Evolutionary conservation across 2,797 vertebrate species (phyloP).

Genomic region (Mallotus villosus): DNA sequence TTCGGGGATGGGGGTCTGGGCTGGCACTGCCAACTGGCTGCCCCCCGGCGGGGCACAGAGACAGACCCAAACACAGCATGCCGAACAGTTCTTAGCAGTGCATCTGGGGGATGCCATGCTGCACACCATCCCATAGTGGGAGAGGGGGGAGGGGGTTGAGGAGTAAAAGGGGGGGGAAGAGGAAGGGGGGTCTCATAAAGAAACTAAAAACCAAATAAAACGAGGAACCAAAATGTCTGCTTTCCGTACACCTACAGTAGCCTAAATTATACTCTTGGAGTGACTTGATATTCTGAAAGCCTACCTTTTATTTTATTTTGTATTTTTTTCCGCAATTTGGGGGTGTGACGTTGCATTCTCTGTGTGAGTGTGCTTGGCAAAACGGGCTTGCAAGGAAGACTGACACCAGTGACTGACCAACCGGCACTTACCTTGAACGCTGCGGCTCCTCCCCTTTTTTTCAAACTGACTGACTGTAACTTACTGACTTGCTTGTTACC

Average conservation of each 20-base stretch:
- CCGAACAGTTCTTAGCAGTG: slow-evolving; percentile 75
- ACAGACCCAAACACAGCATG: slow-evolving; percentile 79
- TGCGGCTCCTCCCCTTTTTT: slow-evolving; percentile 65
- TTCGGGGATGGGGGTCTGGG: slow-evolving; percentile 53
- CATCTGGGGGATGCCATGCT: slow-evolving; percentile 79
- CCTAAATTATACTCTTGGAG: slow-evolving; percentile 46
- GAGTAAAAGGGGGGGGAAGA: slow-evolving; percentile 6
- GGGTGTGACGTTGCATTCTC: slow-evolving; percentile 66
- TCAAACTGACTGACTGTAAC: slow-evolving; percentile 79
- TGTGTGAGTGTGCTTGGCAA: slow-evolving; percentile 66
- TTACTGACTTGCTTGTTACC: slow-evolving; percentile 78
- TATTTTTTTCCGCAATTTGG: slow-evolving; percentile 46
- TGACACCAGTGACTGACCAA: slow-evolving; percentile 69
- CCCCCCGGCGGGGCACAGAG: slow-evolving; percentile 60
- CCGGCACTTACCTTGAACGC: slow-evolving; percentile 77
- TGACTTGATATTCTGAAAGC: slow-evolving; percentile 62
- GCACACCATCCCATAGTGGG: slow-evolving; percentile 65
- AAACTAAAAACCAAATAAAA: slow-evolving; percentile 58
- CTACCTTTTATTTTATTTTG: slow-evolving; percentile 61
- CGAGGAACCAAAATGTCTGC: slow-evolving; percentile 46
- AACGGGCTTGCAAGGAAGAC: slow-evolving; percentile 61
- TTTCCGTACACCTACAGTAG: slow-evolving; percentile 38
- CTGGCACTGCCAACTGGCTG: slow-evolving; percentile 70
- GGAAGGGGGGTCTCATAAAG: slow-evolving; percentile 53
- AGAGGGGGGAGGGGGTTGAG: slow-evolving; percentile 44